A percentile compares a stretch with the other conserved stretches of the same genome.
phyloP scores from a whole-genome alignment of 2,113 vertebrate genomes.

The Xiphophorus maculatus region DNA sequence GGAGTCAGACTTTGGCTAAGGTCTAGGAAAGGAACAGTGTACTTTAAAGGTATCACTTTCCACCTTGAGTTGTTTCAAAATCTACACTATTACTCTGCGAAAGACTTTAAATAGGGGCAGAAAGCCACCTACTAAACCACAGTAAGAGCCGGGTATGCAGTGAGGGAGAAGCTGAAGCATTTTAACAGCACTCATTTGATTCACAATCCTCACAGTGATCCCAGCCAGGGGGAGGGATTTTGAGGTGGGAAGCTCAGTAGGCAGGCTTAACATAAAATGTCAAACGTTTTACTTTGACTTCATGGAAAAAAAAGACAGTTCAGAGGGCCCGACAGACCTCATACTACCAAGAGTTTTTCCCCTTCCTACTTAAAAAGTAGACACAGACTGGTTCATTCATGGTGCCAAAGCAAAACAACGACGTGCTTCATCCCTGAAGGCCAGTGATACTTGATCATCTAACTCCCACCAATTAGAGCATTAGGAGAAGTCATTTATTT shows the following conservation, averaged over 20 bases:
- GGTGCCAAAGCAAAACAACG: conserved; percentile 66
- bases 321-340: conserved; percentile 59
- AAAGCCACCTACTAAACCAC: conserved; percentile 27
- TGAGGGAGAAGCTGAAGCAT: conserved; percentile 49
- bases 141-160: conserved; percentile 8
- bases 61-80: not conserved
- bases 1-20: not conserved
- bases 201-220: conserved; percentile 65
- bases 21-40: not conserved
- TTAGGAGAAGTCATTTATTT: conserved; percentile 81
- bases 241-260: conserved; percentile 67
- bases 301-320: conserved; percentile 60
- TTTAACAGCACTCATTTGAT: conserved; percentile 66
- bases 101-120: conserved; percentile 10
- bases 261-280: conserved; percentile 71
- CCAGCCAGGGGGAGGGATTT: conserved; percentile 70
- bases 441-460: conserved; percentile 78
- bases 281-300: conserved; percentile 71
- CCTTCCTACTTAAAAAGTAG: conserved; percentile 49
- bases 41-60: not conserved
- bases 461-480: conserved; percentile 78
- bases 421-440: conserved; percentile 70
- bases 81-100: conserved; percentile 25
- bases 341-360: conserved; percentile 55
- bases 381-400: conserved; percentile 73